Evolutionary conservation across 2,113 vertebrate species (phyloP).

Genomic region (Cariama cristata): DNA sequence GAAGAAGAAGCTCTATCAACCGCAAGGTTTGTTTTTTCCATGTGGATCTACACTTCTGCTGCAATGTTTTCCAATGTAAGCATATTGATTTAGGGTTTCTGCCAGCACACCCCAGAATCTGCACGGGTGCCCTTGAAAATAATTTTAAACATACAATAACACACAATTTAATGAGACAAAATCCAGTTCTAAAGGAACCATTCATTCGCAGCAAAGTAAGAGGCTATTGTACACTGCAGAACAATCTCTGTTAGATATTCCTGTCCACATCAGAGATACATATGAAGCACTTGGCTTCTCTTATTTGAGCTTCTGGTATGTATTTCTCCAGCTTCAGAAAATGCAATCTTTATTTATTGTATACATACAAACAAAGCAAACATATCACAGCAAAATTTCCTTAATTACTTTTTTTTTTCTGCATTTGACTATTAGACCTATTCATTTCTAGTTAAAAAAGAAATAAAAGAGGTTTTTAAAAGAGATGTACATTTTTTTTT

Average conservation of each 20-base stretch:
- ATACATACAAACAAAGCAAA: not conserved
- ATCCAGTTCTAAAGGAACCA: not conserved
- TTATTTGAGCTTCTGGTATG: not conserved
- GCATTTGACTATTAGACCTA: not conserved
- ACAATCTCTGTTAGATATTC: not conserved
- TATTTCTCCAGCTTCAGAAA: not conserved
- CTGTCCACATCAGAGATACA: not conserved
- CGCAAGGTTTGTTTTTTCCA: not conserved
- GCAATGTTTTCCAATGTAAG: not conserved
- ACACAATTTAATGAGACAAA: not conserved
- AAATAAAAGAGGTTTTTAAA: not conserved
- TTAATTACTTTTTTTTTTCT: not conserved
- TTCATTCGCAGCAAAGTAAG: not conserved
- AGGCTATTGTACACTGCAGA: rapidly evolving
- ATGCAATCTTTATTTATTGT: not conserved
- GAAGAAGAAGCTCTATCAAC: not conserved
- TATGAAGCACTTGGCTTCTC: not conserved
- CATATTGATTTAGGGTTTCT: not conserved
- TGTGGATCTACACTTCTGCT: not conserved
- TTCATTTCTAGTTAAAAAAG: not conserved
- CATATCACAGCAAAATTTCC: not conserved
- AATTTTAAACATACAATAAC: not conserved
- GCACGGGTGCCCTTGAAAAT: not conserved
- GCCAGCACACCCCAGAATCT: not conserved
- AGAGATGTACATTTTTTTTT: not conserved